These are phyloP conservation scores for Zaprionus taronus DNA, from an alignment of 1,140 invertebrate genomes.

Conservation along the genomic window DNA sequence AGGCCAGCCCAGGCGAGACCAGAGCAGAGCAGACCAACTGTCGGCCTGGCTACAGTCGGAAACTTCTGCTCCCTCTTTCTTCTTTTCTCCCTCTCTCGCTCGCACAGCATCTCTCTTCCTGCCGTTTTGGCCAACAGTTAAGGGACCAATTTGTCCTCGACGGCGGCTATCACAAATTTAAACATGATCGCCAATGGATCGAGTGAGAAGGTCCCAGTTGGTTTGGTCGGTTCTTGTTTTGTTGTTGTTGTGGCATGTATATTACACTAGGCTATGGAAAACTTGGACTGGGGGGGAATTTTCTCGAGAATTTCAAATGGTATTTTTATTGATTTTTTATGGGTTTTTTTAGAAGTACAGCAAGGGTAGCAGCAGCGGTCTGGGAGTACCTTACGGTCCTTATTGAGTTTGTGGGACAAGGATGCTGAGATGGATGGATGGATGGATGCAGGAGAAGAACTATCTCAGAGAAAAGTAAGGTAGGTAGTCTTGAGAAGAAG, in stretches of 20 bases:
- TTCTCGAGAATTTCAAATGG: conserved; percentile 48
- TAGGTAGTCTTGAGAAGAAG: no score
- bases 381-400: not conserved
- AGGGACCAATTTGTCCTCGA: conserved; percentile 73
- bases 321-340: conserved; percentile 58
- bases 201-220: conserved; percentile 6
- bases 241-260: conserved; percentile 24
- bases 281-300: conserved; percentile 17
- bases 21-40: conserved; percentile 48
- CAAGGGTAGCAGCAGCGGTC: not conserved
- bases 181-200: conserved; percentile 62
- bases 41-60: conserved; percentile 19
- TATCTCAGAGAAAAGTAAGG: no score
- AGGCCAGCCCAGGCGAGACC: conserved; percentile 18
- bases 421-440: not conserved
- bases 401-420: not conserved
- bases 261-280: conserved; percentile 37
- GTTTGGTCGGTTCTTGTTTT: not conserved
- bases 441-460: no score
- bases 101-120: not conserved
- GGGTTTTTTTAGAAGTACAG: not conserved
- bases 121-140: conserved; percentile 48
- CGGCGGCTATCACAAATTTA: conserved; percentile 67
- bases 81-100: not conserved
- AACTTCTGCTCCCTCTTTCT: conserved; percentile 36